Base-by-base conservation (phyloP, 2,888 invertebrate genomes). In the Notocelia uddmanniana region DNA sequence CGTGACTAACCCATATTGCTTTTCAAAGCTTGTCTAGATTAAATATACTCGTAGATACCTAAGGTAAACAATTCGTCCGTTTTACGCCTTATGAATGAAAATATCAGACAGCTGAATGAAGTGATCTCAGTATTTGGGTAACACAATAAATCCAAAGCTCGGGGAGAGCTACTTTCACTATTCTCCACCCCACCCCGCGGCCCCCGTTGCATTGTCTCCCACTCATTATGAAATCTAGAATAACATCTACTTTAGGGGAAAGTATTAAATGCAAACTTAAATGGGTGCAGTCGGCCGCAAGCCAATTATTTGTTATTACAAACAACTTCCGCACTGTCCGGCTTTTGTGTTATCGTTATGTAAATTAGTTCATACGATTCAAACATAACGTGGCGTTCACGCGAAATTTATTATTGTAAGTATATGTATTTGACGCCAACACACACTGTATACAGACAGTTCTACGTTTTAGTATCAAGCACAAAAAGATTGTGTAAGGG, bases 231-330 rank as follows among this genome's bases (percentile, higher is more conserved):
- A 83, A 82, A 83, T 80, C 76, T 81, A 79, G 76, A 83, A 85
- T 81, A 85, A 81, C 80, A 84, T 83, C 80, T 79, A 78, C 78
- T 81, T 83, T 82, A 80, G 82, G 84, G 83, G 86, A 88, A 89
- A 88, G 88, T 86, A 82, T 81, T 79, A 82, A 84, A 85, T 84
- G 79, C 77, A 73, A 80, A 86, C 74, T 83, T 86, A 85, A 87
- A 87, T 86, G 84, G 80, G 79, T 77, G 77, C 74, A 77, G 79
- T 66, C 69, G 75, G 78, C 77, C 80, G 78, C 77, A 81, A 78
- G 78, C 78, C 83, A 85, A 86, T 85, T 86, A 85, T 79, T 77
- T 77, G 76, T 79, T 83, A 81, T 81, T 81, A 78, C 76, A 76
- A 71, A 71, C 76, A 71, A 77, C 79, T 83, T 79, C 80, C 79